Evolutionary conservation across 2,113 vertebrate species (phyloP).

Genomic region (Alces alces): DNA sequence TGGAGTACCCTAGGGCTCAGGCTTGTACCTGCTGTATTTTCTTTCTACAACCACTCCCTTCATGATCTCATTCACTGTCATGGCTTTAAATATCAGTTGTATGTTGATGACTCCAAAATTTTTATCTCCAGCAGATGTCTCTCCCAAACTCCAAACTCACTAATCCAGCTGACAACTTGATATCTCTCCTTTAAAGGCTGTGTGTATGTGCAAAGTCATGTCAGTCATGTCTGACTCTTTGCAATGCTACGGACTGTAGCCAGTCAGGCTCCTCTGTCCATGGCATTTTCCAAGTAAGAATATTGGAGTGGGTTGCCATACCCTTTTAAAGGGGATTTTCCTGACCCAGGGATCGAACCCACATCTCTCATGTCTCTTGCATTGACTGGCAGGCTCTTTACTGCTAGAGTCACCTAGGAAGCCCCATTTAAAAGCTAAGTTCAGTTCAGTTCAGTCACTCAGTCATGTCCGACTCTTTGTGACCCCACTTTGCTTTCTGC

Average conservation of each 20-base stretch:
- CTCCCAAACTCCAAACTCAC: slow-evolving; percentile 1
- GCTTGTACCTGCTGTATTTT: neutral
- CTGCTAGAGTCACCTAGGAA: neutral
- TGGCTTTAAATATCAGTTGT: slow-evolving; percentile 18
- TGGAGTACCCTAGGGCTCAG: neutral
- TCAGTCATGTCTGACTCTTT: neutral
- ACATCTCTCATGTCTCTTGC: neutral
- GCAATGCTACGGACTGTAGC: neutral
- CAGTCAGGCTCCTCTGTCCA: neutral
- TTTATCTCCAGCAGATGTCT: slow-evolving; percentile 7
- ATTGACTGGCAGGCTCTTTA: neutral
- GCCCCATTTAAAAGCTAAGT: neutral
- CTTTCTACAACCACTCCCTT: neutral
- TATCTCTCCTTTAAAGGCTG: neutral
- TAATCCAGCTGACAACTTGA: neutral
- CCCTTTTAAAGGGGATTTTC: neutral
- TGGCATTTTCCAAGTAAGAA: neutral
- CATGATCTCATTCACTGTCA: slow-evolving; percentile 11
- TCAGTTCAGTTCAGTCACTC: neutral
- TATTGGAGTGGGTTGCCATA: neutral
- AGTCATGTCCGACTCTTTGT: neutral
- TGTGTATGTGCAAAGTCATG: neutral
- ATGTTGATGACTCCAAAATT: slow-evolving; percentile 6
- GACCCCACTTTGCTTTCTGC: neutral
- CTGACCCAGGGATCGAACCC: neutral